phyloP scores from a whole-genome alignment of 2,888 invertebrate genomes.

The Cartodere bifasciata region DNA sequence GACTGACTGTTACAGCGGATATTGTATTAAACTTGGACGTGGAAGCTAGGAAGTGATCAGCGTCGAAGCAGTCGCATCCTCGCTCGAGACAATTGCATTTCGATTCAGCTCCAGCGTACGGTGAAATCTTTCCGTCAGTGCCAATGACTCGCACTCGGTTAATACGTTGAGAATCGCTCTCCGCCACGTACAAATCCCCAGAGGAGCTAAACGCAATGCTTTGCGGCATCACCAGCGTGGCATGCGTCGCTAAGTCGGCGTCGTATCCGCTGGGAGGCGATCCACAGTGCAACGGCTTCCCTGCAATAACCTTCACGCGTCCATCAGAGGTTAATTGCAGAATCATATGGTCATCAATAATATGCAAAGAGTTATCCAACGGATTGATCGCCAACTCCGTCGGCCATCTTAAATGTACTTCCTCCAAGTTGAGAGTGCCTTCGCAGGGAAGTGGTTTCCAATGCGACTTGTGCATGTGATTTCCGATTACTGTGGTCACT shows the following conservation, averaged over 20 bases:
- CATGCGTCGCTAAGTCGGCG: constrained; percentile 79
- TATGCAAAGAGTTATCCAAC: constrained; percentile 84
- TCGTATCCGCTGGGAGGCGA: constrained; percentile 69
- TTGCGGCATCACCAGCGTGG: constrained; percentile 84
- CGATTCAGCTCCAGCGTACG: constrained; percentile 90
- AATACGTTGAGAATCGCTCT: constrained; percentile 89
- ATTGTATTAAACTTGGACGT: constrained; percentile 92
- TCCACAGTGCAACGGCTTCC: constrained; percentile 85
- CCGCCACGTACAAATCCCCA: constrained; percentile 87
- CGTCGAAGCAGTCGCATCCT: constrained; percentile 86
- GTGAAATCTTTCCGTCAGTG: constrained; percentile 83
- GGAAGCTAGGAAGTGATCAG: constrained; percentile 81
- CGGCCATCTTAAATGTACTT: constrained; percentile 91
- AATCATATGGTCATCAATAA: constrained; percentile 94
- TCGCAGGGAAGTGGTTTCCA: constrained; percentile 91
- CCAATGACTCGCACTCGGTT: constrained; percentile 84
- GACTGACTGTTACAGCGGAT: constrained; percentile 83
- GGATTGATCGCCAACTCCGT: constrained; percentile 91
- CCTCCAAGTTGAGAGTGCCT: constrained; percentile 81
- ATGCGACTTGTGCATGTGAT: constrained; percentile 85
- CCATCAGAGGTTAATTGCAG: constrained; percentile 84
- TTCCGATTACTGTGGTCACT: constrained; percentile 83
- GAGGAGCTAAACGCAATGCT: constrained; percentile 88
- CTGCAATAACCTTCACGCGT: constrained; percentile 84
- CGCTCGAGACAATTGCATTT: constrained; percentile 87